Conservation (phyloP, 2,888 invertebrate genomes). For the Drosophila conformis region DNA sequence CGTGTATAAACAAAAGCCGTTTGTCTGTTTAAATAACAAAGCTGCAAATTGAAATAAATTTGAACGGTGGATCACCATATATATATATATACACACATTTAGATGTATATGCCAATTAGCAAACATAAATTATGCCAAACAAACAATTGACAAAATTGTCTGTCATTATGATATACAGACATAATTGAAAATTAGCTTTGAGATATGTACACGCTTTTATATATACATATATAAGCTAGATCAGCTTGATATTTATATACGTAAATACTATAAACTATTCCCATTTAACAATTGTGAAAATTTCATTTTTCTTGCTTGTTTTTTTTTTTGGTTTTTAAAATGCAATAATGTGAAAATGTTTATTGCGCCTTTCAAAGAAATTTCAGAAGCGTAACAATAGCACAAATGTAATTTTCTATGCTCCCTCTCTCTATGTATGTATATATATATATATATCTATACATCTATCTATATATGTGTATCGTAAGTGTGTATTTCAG, state of each 20-base stretch:
- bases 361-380: not conserved
- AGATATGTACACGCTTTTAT: not conserved
- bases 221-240: not conserved
- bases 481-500: constrained; percentile 4
- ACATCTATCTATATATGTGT: not conserved
- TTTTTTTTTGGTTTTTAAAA: not conserved
- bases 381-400: not conserved
- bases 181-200: not conserved
- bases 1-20: constrained; percentile 46
- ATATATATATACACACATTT: not conserved
- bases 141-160: constrained; percentile 22
- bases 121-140: constrained; percentile 22
- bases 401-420: not conserved
- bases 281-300: constrained; percentile 8
- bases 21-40: constrained; percentile 18
- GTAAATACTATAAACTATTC: not conserved
- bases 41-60: constrained; percentile 37
- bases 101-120: constrained; percentile 16
- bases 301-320: constrained; percentile 3
- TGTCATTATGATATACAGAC: not conserved
- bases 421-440: not conserved
- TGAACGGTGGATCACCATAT: too few species aligned
- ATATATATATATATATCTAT: not conserved
- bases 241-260: not conserved
- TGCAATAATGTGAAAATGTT: not conserved